Base-by-base conservation (phyloP, 2,888 invertebrate genomes). In the Leistus spinibarbis region DNA sequence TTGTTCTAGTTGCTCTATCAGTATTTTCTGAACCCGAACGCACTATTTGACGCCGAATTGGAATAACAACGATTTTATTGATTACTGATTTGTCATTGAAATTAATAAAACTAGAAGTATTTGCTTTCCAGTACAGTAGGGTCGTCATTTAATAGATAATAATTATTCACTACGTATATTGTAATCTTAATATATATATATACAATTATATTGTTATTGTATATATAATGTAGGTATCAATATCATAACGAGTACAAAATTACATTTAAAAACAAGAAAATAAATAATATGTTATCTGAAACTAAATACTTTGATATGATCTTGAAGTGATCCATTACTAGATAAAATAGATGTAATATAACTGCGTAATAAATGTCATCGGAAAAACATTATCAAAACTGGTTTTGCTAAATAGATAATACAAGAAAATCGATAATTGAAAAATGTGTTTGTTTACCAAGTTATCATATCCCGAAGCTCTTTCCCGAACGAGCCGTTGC, bases 401-500 rank as follows among this genome's bases (percentile, higher is more conserved):
- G 17, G 17, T 60, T 63, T 76, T 24, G 5, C 67, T 7, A 40
- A 27, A 24, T 7, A 75, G 10, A 27, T 13, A 54, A 20, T 4
- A 69, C 53, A 77, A 57, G 20, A 23, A 66, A 20, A 40, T 77
- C 56, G n/a, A 40, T 54, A 69, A 82, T 13, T 56, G 19, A 16
- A 56, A 56, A 19, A 19, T 56, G 16, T 56, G 56, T 56, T 56
- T 56, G 19, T 85, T 82, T 84, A 92, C 92, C 87, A 92, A 86
- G 84, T 94, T 93, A 82, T 94, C 94, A 81, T 94, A 94, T 1
- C 93, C 92, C 76, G 93, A 89, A 0, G 92, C 90, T 54, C 94
- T 88, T 81, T 94, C 91, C 24, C 94, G 87, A 1, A 91, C 91
- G 68, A 91, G 86, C 79, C 91, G 87, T 80, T 91, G 91, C 79